Conservation (phyloP, 2,888 invertebrate species). For the Eugnorisma glareosa region DNA sequence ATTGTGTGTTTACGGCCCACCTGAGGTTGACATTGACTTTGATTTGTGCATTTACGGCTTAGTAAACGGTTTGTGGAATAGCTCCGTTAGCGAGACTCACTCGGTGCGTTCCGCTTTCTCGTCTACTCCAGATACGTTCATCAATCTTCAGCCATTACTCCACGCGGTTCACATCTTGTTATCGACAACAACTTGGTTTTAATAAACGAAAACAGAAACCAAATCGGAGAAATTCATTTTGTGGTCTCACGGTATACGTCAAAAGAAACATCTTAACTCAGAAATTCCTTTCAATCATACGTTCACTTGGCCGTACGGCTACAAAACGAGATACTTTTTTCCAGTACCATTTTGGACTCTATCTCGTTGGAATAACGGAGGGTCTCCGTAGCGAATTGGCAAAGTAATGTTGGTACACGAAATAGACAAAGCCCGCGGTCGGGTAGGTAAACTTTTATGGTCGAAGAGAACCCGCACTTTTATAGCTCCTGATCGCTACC, state of each 20-base stretch:
- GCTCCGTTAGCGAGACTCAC: slow-evolving; percentile 72
- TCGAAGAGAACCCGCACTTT: slow-evolving; percentile 87
- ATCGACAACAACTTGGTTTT: slow-evolving; percentile 34
- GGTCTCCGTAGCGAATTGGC: slow-evolving; percentile 67
- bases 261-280: slow-evolving; percentile 59
- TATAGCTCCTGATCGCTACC: slow-evolving; percentile 89
- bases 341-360: slow-evolving; percentile 74
- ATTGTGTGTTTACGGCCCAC: slow-evolving; percentile 89
- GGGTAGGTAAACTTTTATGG: slow-evolving; percentile 88
- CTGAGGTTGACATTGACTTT: slow-evolving; percentile 90
- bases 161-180: slow-evolving; percentile 21
- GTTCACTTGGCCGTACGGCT: slow-evolving; percentile 40
- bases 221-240: slow-evolving; percentile 57
- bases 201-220: slow-evolving; percentile 43
- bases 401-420: slow-evolving; percentile 71
- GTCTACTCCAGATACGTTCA: slow-evolving; percentile 32
- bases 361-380: slow-evolving; percentile 70
- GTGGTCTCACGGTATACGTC: slow-evolving; percentile 48
- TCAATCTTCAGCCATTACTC: slow-evolving; percentile 32
- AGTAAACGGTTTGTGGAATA: slow-evolving; percentile 82
- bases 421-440: slow-evolving; percentile 84
- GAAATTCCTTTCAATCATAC: slow-evolving; percentile 69
- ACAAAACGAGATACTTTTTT: slow-evolving; percentile 44
- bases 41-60: slow-evolving; percentile 89
- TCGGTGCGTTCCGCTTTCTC: slow-evolving; percentile 66